A percentile compares a stretch with the other conserved stretches of the same genome.
phyloP scores from a whole-genome alignment of 2,888 invertebrate species.

The Melinaea marsaeus region DNA sequence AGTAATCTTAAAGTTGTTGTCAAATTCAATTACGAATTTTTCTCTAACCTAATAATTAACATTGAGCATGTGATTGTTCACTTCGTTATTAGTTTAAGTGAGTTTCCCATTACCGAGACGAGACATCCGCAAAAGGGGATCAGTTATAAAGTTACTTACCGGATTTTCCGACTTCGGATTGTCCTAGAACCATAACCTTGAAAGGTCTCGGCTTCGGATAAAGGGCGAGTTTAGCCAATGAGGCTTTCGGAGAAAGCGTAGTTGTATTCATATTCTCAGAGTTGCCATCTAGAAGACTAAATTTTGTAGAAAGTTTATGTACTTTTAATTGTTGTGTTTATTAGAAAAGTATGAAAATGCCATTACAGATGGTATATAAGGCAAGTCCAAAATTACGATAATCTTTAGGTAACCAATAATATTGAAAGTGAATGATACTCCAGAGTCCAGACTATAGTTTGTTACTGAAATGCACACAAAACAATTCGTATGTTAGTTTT shows the following conservation, averaged over 20 bases:
- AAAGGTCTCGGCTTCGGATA: slow-evolving; percentile 82
- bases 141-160: slow-evolving; percentile 69
- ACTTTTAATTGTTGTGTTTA: neutral
- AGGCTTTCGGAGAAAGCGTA: slow-evolving; percentile 82
- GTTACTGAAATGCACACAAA: neutral
- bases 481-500: neutral
- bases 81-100: too few relatives aligned
- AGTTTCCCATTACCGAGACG: too few relatives aligned
- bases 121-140: neutral
- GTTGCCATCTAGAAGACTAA: slow-evolving; percentile 34
- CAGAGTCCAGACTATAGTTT: too few relatives aligned
- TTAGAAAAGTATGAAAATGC: too few relatives aligned
- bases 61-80: too few relatives aligned
- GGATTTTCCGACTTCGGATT: slow-evolving; percentile 89
- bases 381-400: too few relatives aligned
- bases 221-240: slow-evolving; percentile 82
- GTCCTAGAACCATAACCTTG: slow-evolving; percentile 87
- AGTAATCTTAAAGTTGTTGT: too few relatives aligned
- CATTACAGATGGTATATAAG: too few relatives aligned
- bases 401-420: neutral
- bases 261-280: slow-evolving; percentile 54
- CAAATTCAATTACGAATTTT: too few relatives aligned
- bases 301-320: neutral
- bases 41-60: too few relatives aligned
- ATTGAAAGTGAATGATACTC: too few relatives aligned